Percentiles rank a stretch among this genome's conserved stretches.
These are phyloP conservation scores for Etheostoma nigrum DNA, from an alignment of 2,797 vertebrate genomes.

Conservation along the genomic window DNA sequence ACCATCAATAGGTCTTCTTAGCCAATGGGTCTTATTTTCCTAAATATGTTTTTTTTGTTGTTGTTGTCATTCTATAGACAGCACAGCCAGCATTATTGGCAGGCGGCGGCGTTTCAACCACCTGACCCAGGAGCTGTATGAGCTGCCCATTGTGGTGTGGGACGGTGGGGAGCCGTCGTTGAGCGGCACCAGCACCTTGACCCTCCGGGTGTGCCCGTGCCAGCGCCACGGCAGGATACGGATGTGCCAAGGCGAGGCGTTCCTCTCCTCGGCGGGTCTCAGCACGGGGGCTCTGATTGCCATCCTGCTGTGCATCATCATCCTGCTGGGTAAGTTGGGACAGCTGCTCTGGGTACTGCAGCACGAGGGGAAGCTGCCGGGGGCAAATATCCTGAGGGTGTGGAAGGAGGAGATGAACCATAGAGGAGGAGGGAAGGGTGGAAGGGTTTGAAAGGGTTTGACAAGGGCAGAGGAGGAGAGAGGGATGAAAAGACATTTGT, in stretches of 20 bases:
- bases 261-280: slow-evolving; percentile 94
- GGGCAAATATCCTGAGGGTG: slow-evolving; percentile 39
- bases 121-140: slow-evolving; percentile 91
- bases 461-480: slow-evolving; percentile 63
- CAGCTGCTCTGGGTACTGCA: slow-evolving; percentile 10
- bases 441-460: slow-evolving; percentile 53
- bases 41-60: background rate
- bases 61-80: slow-evolving; percentile 83
- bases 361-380: slow-evolving; percentile 20
- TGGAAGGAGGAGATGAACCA: slow-evolving; percentile 49
- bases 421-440: slow-evolving; percentile 34
- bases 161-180: slow-evolving; percentile 93
- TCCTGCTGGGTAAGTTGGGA: slow-evolving; percentile 92
- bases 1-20: slow-evolving; percentile 21
- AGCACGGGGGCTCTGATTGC: slow-evolving; percentile 98
- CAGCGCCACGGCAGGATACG: slow-evolving; percentile 90
- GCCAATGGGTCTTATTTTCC: slow-evolving; percentile 21
- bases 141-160: slow-evolving; percentile 93
- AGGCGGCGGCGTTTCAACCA: slow-evolving; percentile 91
- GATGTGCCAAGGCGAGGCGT: slow-evolving; percentile 93
- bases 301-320: slow-evolving; percentile 95
- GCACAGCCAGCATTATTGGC: slow-evolving; percentile 93
- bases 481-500: slow-evolving; percentile 51
- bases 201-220: slow-evolving; percentile 93
- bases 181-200: slow-evolving; percentile 95